Conservation (phyloP, 2,888 invertebrate genomes). For the Notodonta ziczac region DNA sequence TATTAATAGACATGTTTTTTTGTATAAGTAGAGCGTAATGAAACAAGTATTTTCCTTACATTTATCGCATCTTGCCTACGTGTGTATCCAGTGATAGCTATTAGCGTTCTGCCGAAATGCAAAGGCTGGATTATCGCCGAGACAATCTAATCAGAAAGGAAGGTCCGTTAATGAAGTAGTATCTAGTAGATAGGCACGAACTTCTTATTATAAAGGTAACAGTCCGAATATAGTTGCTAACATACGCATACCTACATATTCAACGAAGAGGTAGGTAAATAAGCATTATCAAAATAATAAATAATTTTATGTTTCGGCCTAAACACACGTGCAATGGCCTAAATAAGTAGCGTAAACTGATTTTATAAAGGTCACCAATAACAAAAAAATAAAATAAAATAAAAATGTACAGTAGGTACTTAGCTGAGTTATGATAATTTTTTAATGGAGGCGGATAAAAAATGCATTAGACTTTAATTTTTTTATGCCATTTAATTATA, state of each 20-base stretch:
- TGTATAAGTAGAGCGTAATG: not conserved
- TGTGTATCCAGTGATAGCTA: conserved; percentile 1
- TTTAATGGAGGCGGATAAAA: no score
- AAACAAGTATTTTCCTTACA: not conserved
- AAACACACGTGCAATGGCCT: no score
- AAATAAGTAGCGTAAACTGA: no score
- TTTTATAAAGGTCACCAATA: no score
- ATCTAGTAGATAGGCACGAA: not conserved
- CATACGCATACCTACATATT: conserved; percentile 8
- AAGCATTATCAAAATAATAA: no score
- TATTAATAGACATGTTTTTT: not conserved
- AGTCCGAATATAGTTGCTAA: not conserved
- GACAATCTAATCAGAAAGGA: conserved; percentile 5
- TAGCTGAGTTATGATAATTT: no score
- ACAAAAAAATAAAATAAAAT: no score
- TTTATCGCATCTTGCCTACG: not conserved
- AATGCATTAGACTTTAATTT: no score
- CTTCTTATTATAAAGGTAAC: not conserved
- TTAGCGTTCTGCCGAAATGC: not conserved
- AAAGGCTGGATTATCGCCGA: not conserved
- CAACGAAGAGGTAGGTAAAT: no score
- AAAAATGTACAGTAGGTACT: no score
- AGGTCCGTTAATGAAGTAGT: conserved; percentile 1
- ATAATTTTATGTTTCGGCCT: no score
- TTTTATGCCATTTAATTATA: no score